phyloP scores from a whole-genome alignment of 2,113 vertebrate genomes.

The Dasyprocta punctata region DNA sequence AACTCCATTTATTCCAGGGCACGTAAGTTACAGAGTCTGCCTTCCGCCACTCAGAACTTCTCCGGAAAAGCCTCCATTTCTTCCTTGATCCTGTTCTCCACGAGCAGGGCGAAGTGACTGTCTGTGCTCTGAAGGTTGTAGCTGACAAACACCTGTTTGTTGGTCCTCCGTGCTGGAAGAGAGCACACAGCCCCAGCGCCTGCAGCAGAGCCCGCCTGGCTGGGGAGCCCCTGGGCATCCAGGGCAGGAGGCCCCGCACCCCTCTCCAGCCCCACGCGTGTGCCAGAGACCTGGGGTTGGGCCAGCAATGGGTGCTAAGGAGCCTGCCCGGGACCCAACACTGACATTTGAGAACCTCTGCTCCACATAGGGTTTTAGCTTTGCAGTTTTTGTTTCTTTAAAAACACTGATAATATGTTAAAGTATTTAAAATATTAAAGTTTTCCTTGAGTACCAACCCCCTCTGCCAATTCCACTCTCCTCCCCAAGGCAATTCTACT shows the following conservation, averaged over 20 bases:
- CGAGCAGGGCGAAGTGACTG: constrained; percentile 90
- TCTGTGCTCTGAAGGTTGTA: constrained; percentile 93
- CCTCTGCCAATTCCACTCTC: neutral
- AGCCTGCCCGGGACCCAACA: neutral
- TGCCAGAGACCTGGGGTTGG: neutral
- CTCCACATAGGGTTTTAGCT: neutral
- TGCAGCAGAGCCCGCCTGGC: neutral
- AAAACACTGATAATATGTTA: neutral
- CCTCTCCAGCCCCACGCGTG: too few relatives aligned
- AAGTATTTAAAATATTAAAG: neutral
- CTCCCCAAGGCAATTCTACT: neutral
- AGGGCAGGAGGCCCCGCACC: too few relatives aligned
- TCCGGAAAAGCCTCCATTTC: constrained; percentile 95
- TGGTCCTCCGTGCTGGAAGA: constrained; percentile 95
- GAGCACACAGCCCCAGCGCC: neutral
- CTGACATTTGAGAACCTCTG: neutral
- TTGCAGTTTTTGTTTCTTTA: neutral
- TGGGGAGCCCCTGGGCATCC: too few relatives aligned
- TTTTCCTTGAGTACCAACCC: neutral
- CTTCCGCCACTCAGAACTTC: constrained; percentile 85
- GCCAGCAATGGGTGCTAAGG: neutral
- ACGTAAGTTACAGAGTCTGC: constrained; percentile 41
- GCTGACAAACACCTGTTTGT: constrained; percentile 97
- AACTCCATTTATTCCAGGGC: constrained; percentile 74
- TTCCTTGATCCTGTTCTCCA: constrained; percentile 96